Evolutionary conservation across 2,888 invertebrate species (phyloP).

Genomic region (Platycnemis pennipes): DNA sequence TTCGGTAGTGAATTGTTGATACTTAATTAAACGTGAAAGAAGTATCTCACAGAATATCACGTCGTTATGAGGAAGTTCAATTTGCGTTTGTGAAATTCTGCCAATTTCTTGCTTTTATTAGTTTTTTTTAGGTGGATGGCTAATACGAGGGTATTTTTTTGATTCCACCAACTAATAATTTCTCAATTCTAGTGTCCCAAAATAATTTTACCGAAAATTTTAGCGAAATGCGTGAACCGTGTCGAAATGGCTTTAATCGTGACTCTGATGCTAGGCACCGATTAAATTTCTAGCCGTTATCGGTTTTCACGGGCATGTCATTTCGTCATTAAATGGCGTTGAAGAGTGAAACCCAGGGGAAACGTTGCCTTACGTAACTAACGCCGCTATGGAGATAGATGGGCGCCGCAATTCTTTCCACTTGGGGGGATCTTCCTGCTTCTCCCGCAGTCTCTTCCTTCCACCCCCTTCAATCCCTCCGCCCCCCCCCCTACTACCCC

Average conservation of each 20-base stretch:
- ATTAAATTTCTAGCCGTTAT: neutral
- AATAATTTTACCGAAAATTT: too few relatives aligned
- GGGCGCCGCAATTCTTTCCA: constrained; percentile 11
- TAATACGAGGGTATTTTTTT: too few relatives aligned
- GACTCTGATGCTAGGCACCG: neutral
- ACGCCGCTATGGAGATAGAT: neutral
- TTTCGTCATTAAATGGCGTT: neutral
- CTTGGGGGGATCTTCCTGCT: neutral
- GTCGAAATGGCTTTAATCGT: neutral
- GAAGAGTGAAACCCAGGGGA: neutral
- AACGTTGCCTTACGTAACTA: neutral
- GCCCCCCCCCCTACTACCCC: neutral
- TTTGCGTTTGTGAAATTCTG: too few relatives aligned
- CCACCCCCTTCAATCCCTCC: neutral
- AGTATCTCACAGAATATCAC: too few relatives aligned
- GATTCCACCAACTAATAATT: too few relatives aligned
- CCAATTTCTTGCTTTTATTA: too few relatives aligned
- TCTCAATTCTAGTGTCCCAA: too few relatives aligned
- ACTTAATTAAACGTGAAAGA: too few relatives aligned
- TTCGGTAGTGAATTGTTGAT: too few relatives aligned
- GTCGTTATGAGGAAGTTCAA: too few relatives aligned
- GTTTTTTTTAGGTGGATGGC: too few relatives aligned
- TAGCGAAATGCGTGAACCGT: too few relatives aligned
- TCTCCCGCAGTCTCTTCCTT: neutral
- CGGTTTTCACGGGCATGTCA: neutral